Base-by-base conservation (phyloP, 2,797 vertebrate species). In the Philypnodon macrostomus region DNA sequence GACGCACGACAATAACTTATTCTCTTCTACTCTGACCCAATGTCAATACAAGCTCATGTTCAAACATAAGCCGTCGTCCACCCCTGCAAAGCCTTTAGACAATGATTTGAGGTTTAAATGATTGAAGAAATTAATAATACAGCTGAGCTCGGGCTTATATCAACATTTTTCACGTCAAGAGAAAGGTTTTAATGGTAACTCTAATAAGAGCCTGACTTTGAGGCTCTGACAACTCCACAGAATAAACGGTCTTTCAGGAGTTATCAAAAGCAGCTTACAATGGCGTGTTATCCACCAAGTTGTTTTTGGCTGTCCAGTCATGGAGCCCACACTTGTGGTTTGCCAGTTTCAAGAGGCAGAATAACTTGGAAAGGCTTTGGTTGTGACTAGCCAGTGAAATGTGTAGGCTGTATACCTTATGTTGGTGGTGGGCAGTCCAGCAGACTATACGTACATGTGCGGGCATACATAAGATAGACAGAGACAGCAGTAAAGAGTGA, bases 401-500 rank as follows among this genome's bases (percentile, higher is more conserved):
- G 68, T 71, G 69, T 41, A 47, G 56, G 63, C 67, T 65, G 53
- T 32, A n/a, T 8, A 47, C 46, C 50, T 63, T 42, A 10, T 63
- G 62, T 32, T 64, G 67, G 67, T 48, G 46, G 67, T 31, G 53
- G 71, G 53, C 67, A 63, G 76, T 58, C 64, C 51, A 54, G 23
- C 29, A 51, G 41, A 67, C 67, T 45, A 55, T 70, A 63, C 85
- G 77, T 85, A 72, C 73, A 74, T 83, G 78, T 82, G 82, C 75
- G 67, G 80, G 72, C 63, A 52, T 76, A 75, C 67, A 72, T 63
- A 67, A 85, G 85, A 88, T 75, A 67, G 88, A 89, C 85, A 87
- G 80, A 89, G 85, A 87, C 85, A 87, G 82, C 88, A 79, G 81
- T 87, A 86, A 85, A 85, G 80, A 83, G 70, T 70, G 67, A 58